Evolutionary conservation across 35 echinoderm and acorn worm genomes (phyloP).

Genomic region (Anneissia japonica): DNA sequence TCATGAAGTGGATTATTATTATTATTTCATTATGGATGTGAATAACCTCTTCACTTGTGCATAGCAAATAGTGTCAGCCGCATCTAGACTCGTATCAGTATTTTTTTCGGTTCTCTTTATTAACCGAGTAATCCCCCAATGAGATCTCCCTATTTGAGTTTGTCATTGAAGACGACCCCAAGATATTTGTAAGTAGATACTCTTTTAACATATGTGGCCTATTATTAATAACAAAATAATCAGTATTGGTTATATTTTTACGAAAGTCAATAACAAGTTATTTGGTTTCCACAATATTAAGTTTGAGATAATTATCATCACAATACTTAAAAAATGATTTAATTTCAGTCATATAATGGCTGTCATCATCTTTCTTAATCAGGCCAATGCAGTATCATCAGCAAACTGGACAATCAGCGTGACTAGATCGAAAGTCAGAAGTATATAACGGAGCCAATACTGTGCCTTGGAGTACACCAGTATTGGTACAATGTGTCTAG

Average conservation of each 20-base stretch:
- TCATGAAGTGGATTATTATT: no score
- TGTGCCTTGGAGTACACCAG: not conserved
- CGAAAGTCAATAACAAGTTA: not conserved
- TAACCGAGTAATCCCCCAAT: no score
- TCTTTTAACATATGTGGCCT: not conserved
- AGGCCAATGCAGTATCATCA: not conserved
- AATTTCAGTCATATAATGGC: not conserved
- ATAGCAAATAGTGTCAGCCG: no score
- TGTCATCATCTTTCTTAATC: not conserved
- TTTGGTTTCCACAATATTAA: not conserved
- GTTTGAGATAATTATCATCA: conserved; percentile 9
- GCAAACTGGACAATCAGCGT: not conserved
- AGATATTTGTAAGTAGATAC: conserved; percentile 3
- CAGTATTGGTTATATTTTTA: no score
- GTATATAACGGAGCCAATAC: not conserved
- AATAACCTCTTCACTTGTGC: no score
- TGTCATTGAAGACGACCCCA: no score
- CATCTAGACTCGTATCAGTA: no score
- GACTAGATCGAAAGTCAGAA: not conserved
- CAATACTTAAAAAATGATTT: conserved; percentile 5
- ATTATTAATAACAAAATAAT: not conserved
- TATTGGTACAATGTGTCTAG: not conserved
- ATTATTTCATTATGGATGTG: no score
- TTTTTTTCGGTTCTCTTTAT: no score
- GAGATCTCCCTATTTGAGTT: no score